Evolutionary conservation across 2,113 vertebrate genomes (phyloP).

Genomic region (Pyxicephalus adspersus): DNA sequence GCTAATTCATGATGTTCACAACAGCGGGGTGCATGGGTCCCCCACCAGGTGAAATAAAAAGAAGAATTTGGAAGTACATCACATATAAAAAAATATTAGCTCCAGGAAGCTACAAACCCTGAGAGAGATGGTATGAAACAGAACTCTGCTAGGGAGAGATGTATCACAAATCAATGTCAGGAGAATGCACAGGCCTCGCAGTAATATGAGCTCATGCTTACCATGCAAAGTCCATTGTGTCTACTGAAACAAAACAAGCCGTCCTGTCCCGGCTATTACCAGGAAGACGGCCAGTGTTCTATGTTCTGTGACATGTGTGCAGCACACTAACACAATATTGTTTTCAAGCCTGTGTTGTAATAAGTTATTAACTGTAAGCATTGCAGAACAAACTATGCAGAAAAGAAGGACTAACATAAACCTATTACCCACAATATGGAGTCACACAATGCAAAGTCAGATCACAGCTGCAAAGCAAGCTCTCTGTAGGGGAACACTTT

Average conservation of each 20-base stretch:
- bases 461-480: too few relatives aligned
- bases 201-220: constrained; percentile 53
- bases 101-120: constrained; percentile 31
- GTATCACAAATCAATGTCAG: constrained; percentile 55
- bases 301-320: constrained; percentile 9
- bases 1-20: too few relatives aligned
- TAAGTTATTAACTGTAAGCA: too few relatives aligned
- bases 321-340: neutral
- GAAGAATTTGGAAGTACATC: too few relatives aligned
- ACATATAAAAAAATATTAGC: constrained; percentile 25
- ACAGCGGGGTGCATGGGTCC: too few relatives aligned
- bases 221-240: constrained; percentile 41
- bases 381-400: too few relatives aligned
- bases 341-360: too few relatives aligned
- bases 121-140: constrained; percentile 42
- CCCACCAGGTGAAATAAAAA: too few relatives aligned
- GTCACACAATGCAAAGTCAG: too few relatives aligned
- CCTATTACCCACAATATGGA: too few relatives aligned
- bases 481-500: too few relatives aligned
- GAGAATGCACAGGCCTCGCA: constrained; percentile 45
- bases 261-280: constrained; percentile 41
- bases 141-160: constrained; percentile 42
- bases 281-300: constrained; percentile 1
- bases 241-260: constrained; percentile 40
- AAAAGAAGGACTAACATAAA: too few relatives aligned